Conservation (phyloP, 2,888 invertebrate genomes). For the Neuroscelio doddi region DNA sequence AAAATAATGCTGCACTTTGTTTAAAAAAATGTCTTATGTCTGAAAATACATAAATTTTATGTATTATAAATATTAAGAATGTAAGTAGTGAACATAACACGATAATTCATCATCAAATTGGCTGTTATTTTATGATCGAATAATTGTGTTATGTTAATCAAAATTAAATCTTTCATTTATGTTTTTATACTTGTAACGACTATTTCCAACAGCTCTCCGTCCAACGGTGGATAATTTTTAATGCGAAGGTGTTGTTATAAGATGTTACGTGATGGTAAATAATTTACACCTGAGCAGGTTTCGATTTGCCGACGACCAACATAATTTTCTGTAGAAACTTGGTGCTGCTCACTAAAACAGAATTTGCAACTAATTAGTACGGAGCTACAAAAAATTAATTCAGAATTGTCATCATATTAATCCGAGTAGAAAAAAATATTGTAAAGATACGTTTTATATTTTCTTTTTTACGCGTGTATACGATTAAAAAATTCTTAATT, state of each 20-base stretch:
- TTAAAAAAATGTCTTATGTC: too few relatives aligned
- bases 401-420: too few relatives aligned
- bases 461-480: too few relatives aligned
- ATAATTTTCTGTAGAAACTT: constrained; percentile 81
- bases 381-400: too few relatives aligned
- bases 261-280: neutral
- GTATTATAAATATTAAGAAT: neutral
- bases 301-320: constrained; percentile 83
- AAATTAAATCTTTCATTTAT: neutral
- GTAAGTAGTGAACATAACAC: neutral
- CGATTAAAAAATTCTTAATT: too few relatives aligned
- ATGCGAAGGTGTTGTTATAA: constrained; percentile 10
- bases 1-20: too few relatives aligned
- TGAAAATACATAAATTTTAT: too few relatives aligned
- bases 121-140: neutral
- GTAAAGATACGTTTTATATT: too few relatives aligned
- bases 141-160: neutral
- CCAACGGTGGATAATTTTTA: neutral
- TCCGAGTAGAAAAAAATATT: too few relatives aligned
- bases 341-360: constrained; percentile 75
- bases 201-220: neutral
- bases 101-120: neutral
- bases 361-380: too few relatives aligned
- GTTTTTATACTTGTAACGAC: neutral
- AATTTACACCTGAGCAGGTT: constrained; percentile 80